These are phyloP conservation scores for Notiomystis cincta DNA, from an alignment of 2,113 vertebrate genomes.

Conservation along the genomic window DNA sequence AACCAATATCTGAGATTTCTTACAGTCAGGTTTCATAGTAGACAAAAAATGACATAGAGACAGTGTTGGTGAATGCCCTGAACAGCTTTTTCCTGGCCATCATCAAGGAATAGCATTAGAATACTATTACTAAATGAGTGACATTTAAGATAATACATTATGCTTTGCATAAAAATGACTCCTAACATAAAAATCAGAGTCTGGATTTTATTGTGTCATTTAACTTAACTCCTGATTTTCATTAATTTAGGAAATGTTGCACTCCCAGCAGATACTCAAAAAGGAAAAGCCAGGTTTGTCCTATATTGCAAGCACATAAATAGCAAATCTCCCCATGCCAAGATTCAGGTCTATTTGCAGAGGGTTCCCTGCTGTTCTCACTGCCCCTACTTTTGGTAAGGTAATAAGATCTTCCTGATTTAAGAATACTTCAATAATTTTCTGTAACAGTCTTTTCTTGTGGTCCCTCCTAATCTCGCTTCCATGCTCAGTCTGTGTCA, in stretches of 20 bases:
- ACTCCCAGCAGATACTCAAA: neutral
- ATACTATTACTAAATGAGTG: neutral
- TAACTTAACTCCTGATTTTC: conserved; percentile 5
- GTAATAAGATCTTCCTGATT: neutral
- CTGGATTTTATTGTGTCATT: conserved; percentile 37
- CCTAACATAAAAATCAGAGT: conserved; percentile 30
- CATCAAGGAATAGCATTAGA: neutral
- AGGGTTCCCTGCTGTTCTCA: neutral
- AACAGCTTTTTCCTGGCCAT: neutral
- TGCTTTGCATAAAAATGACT: conserved; percentile 11
- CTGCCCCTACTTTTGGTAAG: neutral
- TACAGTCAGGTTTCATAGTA: neutral
- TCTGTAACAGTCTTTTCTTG: neutral
- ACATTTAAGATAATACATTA: conserved; percentile 25
- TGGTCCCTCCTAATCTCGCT: neutral
- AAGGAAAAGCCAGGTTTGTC: neutral
- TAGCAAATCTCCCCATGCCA: neutral
- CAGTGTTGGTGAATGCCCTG: neutral
- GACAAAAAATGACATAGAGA: neutral
- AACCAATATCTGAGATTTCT: neutral
- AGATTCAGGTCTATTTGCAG: neutral
- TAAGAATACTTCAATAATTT: neutral
- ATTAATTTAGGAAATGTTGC: neutral
- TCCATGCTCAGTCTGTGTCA: neutral
- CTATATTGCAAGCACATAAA: neutral